phyloP scores from a whole-genome alignment of 2,888 invertebrate genomes.

The Acanthosepion lycidas region DNA sequence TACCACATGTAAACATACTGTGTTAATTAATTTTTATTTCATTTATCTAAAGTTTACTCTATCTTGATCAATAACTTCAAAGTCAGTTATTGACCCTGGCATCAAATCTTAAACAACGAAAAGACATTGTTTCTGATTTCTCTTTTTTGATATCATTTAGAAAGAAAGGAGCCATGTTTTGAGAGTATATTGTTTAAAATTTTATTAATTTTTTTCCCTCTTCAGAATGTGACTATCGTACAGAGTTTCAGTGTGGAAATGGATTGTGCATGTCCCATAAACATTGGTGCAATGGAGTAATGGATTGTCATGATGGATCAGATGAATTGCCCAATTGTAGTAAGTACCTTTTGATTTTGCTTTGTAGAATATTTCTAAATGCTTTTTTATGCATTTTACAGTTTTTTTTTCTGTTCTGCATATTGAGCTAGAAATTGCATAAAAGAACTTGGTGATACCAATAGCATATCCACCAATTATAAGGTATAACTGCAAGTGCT shows the following conservation, averaged over 20 bases:
- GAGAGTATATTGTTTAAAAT: not conserved
- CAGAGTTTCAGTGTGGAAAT: slow-evolving; percentile 23
- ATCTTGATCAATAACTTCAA: not conserved
- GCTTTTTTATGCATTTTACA: too few species aligned
- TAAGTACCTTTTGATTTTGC: not conserved
- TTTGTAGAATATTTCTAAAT: not conserved
- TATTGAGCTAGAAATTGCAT: too few species aligned
- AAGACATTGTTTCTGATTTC: not conserved
- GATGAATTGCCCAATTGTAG: not conserved
- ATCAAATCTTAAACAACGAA: not conserved
- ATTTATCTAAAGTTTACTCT: too few species aligned
- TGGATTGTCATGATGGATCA: slow-evolving; percentile 22
- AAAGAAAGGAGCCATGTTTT: not conserved
- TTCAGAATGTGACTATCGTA: not conserved
- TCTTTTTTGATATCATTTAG: not conserved
- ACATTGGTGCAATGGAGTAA: slow-evolving; percentile 33
- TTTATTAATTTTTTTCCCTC: not conserved
- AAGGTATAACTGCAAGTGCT: too few species aligned
- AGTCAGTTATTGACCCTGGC: not conserved
- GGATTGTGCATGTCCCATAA: slow-evolving; percentile 36
- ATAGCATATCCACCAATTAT: too few species aligned
- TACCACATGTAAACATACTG: too few species aligned
- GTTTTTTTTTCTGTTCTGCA: too few species aligned
- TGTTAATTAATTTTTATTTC: too few species aligned
- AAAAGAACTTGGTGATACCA: too few species aligned